Base-by-base conservation (phyloP, 2,888 invertebrate genomes). In the Thymelicus acteon region DNA sequence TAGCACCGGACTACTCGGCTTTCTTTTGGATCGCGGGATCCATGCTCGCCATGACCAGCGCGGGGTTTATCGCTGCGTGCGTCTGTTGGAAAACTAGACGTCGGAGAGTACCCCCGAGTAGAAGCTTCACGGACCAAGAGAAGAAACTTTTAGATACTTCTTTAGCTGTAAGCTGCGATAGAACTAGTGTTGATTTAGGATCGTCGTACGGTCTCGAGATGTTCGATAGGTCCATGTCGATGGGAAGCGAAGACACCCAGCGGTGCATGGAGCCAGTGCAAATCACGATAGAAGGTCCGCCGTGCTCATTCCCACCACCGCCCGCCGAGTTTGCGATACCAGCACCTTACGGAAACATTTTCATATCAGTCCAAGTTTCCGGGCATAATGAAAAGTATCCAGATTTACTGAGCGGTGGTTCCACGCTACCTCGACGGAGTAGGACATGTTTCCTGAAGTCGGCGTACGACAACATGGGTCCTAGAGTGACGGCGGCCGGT, bases 391-490 rank as follows among this genome's bases (percentile, higher is more conserved):
- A 96, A 73, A 96, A 97, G 83, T 97, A 97, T 87, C 97, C 97
- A 58, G 97, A 97, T 86, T 93, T 97, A 72, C 90, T 97, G 76
- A 97, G 89, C 61, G 87, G 89, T 75, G 87, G 90, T 19, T 80
- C 91, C 31, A 90, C 94, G 68, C 76, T 94, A 60, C 95, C 95
- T 1, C 88, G 95, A 67, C 86, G 95, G 70, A 92, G 91, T 82
- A 88, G 87, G 68, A 92, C 91, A 19, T 94, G 91, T 81, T 95
- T 91, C 83, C 85, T 95, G 66, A 95, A 94, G 84, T 95, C 96
- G 67, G 96, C 96, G 74, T 98, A 98, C 87, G 98, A 98, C 91
- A 98, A 98, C 90, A 97, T 98, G 96, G 98, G 98, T 7, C 97
- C 97, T 67, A 95, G 98, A 75, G 97, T 98, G 66, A 98, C 98